A percentile compares a stretch with the other conserved stretches of the same genome.
These are phyloP conservation scores for Montipora foliosa DNA, from an alignment of 64 coral and sea anemone genomes.

Conservation along the genomic window DNA sequence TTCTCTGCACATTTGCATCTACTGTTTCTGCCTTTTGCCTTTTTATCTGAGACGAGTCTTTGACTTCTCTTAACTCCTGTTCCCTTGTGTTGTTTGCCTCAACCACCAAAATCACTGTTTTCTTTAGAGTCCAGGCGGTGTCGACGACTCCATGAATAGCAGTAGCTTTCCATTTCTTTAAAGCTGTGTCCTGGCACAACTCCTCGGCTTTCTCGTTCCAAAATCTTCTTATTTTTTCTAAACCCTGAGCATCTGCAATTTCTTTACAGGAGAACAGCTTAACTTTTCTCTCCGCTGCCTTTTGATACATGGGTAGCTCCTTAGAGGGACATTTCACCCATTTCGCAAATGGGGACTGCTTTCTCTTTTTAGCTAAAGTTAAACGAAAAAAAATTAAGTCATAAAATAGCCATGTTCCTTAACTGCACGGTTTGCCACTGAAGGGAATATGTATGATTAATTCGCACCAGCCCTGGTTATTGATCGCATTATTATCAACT, in stretches of 20 bases:
- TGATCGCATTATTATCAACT: too few relatives aligned
- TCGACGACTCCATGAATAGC: neutral
- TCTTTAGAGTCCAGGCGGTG: too few relatives aligned
- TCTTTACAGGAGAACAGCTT: slow-evolving; percentile 1
- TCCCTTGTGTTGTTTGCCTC: too few relatives aligned
- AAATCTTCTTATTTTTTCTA: neutral
- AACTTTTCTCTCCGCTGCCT: neutral
- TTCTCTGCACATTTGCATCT: too few relatives aligned
- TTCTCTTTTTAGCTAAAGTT: neutral
- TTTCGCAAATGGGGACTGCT: slow-evolving; percentile 4
- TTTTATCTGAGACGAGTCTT: too few relatives aligned
- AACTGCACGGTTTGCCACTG: neutral
- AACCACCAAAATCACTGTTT: too few relatives aligned
- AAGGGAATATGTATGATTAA: too few relatives aligned
- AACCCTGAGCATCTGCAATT: neutral
- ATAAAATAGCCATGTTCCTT: neutral
- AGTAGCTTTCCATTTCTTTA: slow-evolving; percentile 6
- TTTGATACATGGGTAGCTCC: neutral
- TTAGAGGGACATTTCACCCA: neutral
- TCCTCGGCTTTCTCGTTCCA: slow-evolving; percentile 8
- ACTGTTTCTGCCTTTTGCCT: too few relatives aligned
- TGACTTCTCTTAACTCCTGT: too few relatives aligned
- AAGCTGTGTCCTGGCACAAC: slow-evolving; percentile 6
- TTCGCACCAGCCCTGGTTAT: too few relatives aligned
- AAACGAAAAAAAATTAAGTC: neutral